Conservation (phyloP, 2,797 vertebrate species). For the Sandelia bainsii region DNA sequence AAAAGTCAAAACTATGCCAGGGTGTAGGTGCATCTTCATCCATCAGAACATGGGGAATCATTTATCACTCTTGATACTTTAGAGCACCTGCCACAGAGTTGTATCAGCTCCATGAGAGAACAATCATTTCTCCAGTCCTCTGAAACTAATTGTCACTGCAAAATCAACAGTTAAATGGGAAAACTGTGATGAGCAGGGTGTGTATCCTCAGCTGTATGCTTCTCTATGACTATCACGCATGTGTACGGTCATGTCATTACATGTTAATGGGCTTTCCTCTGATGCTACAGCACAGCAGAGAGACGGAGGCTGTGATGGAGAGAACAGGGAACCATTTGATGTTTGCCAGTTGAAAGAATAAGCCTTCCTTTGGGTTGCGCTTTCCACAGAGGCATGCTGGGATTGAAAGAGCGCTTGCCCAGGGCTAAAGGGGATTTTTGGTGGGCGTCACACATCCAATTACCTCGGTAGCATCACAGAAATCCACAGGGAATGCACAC, state of each 20-base stretch:
- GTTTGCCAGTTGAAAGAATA: constrained; percentile 83
- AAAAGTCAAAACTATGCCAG: constrained; percentile 2
- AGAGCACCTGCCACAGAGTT: constrained; percentile 37
- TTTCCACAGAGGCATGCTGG: constrained; percentile 79
- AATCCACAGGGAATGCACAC: constrained; percentile 59
- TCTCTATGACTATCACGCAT: constrained; percentile 26
- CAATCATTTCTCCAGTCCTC: constrained; percentile 21
- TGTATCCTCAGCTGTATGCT: constrained; percentile 23
- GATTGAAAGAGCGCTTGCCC: constrained; percentile 82
- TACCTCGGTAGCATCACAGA: constrained; percentile 79
- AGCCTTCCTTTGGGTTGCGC: constrained; percentile 82
- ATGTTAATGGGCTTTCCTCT: constrained; percentile 74
- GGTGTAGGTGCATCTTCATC: constrained; percentile 29
- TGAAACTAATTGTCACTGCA: constrained; percentile 15
- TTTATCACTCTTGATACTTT: constrained; percentile 47
- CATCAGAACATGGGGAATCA: constrained; percentile 17
- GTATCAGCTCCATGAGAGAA: constrained; percentile 24
- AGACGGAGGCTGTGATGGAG: constrained; percentile 66
- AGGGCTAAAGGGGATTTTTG: constrained; percentile 82
- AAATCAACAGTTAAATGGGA: constrained; percentile 30
- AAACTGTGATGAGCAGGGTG: constrained; percentile 3
- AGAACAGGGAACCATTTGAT: constrained; percentile 81
- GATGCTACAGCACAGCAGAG: constrained; percentile 57
- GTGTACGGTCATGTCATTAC: constrained; percentile 65
- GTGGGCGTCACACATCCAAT: constrained; percentile 84